Base-by-base conservation (phyloP, 2,797 vertebrate species). In the Lophotriccus pileatus region DNA sequence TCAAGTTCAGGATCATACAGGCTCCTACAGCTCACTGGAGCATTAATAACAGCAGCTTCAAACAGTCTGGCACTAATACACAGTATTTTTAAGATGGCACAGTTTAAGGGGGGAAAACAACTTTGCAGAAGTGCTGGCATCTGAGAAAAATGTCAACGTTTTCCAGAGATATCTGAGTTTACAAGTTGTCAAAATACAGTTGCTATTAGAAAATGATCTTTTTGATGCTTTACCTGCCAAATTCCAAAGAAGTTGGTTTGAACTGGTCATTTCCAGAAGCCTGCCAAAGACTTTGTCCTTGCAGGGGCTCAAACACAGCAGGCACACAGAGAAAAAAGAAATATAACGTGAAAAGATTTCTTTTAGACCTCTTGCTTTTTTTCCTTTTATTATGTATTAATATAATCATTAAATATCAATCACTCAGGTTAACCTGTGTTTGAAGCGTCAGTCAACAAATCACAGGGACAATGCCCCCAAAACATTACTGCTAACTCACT, bases 201-300 rank as follows among this genome's bases (percentile, higher is more conserved):
- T 93, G 59, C 60, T 60, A n/a, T 92, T 91, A 94, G 90, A 92
- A 93, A 91, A 95, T 23, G 3, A 81, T 87, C 47, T 87, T 93
- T 87, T 41, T 43, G 37, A 75, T 76, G 76, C 36, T 88, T 83
- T 91, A 12, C 69, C 67, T 93, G 60, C 80, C 83, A 91, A 52
- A 78, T 78, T 91, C 73, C 53, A 16, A 16, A 27, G 56, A 84
- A 34, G 44, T 32, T 77, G 56, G 68, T 94, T 92, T 81, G 78
- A 93, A 87, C 52, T 80, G 93, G 95, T 79, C 89, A 78, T 95
- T 97, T 96, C 59, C 70, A 94, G 87, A 75, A 93, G 91, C n/a
- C 62, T 28, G 36, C 66, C 67, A 32, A 6, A 87, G 83, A 27
- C 63, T 89, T 74, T 41, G 9, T 67, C 67, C 66, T 83, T 62